Evolutionary conservation across 2,888 invertebrate genomes (phyloP), one percentile per base, ranked within the genome.

Genomic region (Synanthedon andrenaeformis): DNA sequence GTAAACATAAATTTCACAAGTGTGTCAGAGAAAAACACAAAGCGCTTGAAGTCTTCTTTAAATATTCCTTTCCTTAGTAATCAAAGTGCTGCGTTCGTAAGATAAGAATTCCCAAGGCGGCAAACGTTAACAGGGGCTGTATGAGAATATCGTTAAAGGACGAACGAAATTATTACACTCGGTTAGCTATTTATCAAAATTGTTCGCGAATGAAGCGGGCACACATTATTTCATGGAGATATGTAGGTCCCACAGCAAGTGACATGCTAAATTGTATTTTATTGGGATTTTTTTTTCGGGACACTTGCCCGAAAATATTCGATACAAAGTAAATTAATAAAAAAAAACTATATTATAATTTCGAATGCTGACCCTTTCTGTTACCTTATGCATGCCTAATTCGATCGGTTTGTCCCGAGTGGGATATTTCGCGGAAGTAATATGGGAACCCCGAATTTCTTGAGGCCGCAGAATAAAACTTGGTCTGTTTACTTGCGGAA

Each of bases 1-100:
- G 54, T 53, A 52, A 55, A 54, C 51, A 52, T 51, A 52, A 45
- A 83, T 82, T 81, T 82, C 76, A 74, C 73, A 80, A 74, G 79
- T 76, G 77, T 73, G 77, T 76, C 72, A 66, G 70, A 65, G 66
- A 72, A 76, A 72, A 79, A 77, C 72, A 75, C 74, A 79, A 79
- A 79, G 77, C 73, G 73, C 66, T 68, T 68, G 63, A 74, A 75
- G 70, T 74, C 75, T 76, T 81, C 79, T 81, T 83, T 79, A 82
- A 84, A 84, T 83, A 86, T 85, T 83, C 81, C 77, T 77, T 77
- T 76, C 76, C 70, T 76, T 78, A 48, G 77, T 83, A 85, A 84
- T 86, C 84, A 85, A 83, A 84, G 79, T 80, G 80, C 82, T 85
- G 83, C 72, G 82, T 84, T 76, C 66, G 72, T 67, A 64, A 79